Evolutionary conservation across 2,113 vertebrate species (phyloP).

Genomic region (Atlantisia rogersi): DNA sequence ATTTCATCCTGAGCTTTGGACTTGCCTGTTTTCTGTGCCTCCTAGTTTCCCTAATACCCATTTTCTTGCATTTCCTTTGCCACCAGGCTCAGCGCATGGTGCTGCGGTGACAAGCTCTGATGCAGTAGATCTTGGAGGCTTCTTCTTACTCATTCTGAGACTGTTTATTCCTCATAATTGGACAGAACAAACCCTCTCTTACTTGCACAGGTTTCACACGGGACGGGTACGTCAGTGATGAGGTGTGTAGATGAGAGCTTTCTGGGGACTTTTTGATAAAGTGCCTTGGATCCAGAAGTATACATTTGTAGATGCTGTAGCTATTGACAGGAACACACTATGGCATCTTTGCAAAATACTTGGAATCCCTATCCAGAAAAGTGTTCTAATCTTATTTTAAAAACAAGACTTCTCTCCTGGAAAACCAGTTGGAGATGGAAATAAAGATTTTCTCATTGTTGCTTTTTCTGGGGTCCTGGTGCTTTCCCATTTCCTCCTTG

Average conservation of each 20-base stretch:
- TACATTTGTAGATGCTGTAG: neutral
- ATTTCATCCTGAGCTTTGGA: neutral
- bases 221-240: neutral
- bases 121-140: neutral
- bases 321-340: neutral
- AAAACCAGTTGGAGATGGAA: neutral
- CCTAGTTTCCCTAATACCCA: neutral
- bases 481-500: neutral
- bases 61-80: neutral
- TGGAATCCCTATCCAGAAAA: neutral
- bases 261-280: constrained; percentile 22
- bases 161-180: neutral
- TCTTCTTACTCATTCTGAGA: neutral
- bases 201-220: neutral
- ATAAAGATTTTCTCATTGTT: neutral
- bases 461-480: neutral
- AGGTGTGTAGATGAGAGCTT: neutral
- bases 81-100: neutral
- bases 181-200: neutral
- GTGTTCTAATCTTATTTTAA: neutral
- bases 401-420: neutral
- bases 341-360: constrained; percentile 1
- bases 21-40: neutral
- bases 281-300: neutral
- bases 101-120: neutral